phyloP scores from a whole-genome alignment of 2,888 invertebrate species.

The Liposcelis brunnea region DNA sequence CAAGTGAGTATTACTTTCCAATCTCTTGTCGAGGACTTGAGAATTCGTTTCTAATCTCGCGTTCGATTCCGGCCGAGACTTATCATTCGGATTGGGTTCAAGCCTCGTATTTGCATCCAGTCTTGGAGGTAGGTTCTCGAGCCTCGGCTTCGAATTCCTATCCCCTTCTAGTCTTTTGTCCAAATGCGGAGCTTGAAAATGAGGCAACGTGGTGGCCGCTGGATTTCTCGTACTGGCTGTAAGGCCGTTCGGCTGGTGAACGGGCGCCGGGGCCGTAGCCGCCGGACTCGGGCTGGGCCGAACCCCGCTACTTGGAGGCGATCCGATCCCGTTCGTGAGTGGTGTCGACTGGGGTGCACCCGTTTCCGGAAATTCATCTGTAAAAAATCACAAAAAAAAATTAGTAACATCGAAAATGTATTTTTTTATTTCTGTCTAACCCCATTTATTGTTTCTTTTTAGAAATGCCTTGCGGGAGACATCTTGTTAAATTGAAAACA shows the following conservation, averaged over 20 bases:
- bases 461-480: too few relatives aligned
- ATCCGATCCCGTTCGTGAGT: conserved; percentile 4
- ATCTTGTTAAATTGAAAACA: too few relatives aligned
- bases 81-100: too few relatives aligned
- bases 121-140: background rate
- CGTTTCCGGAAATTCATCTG: background rate
- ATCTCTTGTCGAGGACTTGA: too few relatives aligned
- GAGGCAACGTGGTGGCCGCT: conserved; percentile 4
- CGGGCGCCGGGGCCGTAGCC: background rate
- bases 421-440: too few relatives aligned
- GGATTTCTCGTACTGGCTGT: background rate
- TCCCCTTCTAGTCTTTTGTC: too few relatives aligned
- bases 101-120: background rate
- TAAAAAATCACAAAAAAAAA: background rate
- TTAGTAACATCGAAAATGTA: too few relatives aligned
- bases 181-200: conserved; percentile 3
- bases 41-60: too few relatives aligned
- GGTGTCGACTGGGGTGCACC: background rate
- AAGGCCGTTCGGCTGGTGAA: too few relatives aligned
- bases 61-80: too few relatives aligned
- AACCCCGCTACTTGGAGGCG: background rate
- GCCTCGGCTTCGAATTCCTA: background rate
- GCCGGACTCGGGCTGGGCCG: conserved; percentile 4
- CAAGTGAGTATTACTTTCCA: too few relatives aligned
- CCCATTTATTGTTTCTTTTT: too few relatives aligned